Conservation (phyloP, 2,113 vertebrate species). For the Scortum barcoo region DNA sequence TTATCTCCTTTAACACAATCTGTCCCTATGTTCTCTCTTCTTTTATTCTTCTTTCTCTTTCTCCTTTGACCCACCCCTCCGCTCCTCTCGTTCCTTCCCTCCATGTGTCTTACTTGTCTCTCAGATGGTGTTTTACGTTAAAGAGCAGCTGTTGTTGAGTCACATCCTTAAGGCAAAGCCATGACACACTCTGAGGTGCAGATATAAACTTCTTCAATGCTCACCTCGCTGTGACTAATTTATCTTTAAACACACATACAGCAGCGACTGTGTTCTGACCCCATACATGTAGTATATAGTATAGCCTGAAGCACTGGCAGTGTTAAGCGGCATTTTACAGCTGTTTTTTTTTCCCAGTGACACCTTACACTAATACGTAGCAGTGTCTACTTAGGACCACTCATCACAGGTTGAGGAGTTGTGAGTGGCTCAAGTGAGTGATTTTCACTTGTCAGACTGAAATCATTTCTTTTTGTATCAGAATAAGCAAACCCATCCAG, state of each 20-base stretch:
- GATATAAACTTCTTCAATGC: conserved; percentile 48
- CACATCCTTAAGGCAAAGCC: conserved; percentile 48
- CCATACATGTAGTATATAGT: background rate
- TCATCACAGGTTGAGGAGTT: background rate
- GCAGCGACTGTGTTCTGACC: conserved; percentile 17
- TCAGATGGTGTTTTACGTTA: conserved; percentile 52
- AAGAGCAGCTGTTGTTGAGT: conserved; percentile 68
- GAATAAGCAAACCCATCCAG: background rate
- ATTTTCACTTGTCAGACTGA: background rate
- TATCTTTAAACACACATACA: conserved; percentile 28
- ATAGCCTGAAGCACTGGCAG: background rate
- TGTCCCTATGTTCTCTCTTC: conserved; percentile 8
- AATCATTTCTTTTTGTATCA: background rate
- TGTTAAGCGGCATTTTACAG: background rate
- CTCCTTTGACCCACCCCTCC: conserved; percentile 1
- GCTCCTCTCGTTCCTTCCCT: background rate
- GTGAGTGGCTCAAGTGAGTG: background rate
- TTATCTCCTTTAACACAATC: conserved; percentile 29
- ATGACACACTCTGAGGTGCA: conserved; percentile 32
- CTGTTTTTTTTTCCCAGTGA: background rate
- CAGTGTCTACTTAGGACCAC: background rate
- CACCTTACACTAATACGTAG: background rate
- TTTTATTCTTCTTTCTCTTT: too few species aligned
- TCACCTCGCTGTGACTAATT: conserved; percentile 35
- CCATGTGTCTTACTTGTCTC: conserved; percentile 34